Conservation (phyloP, 35 echinoderm and acorn worm species). For the Anneissia japonica region DNA sequence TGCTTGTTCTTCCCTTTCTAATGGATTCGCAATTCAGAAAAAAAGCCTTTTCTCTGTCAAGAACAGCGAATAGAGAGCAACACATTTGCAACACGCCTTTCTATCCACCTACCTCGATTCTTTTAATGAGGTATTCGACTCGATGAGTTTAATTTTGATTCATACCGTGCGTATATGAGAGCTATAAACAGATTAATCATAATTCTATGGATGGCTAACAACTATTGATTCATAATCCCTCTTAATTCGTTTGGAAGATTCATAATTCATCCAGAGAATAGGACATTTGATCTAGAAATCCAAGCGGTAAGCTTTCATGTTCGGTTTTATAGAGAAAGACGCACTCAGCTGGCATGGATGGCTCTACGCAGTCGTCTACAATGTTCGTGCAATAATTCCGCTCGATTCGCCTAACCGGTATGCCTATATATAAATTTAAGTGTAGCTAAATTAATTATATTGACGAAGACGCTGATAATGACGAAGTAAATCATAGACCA, state of each 20-base stretch:
- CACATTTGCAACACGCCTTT: not conserved
- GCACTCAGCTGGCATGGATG: too few relatives aligned
- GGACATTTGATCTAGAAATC: not conserved
- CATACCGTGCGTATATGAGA: not conserved
- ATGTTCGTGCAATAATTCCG: too few relatives aligned
- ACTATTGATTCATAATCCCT: not conserved
- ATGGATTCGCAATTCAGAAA: too few relatives aligned
- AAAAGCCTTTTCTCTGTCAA: too few relatives aligned
- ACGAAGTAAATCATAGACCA: too few relatives aligned
- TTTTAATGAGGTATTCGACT: not conserved
- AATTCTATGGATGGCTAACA: not conserved
- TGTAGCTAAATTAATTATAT: too few relatives aligned
- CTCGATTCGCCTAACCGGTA: too few relatives aligned
- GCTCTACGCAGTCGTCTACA: too few relatives aligned
- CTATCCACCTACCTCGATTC: not conserved
- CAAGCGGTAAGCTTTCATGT: not conserved
- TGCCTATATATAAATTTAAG: too few relatives aligned
- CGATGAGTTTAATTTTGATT: not conserved
- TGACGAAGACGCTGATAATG: too few relatives aligned
- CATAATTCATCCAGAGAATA: not conserved
- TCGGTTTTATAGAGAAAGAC: not conserved
- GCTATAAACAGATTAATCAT: slow-evolving; percentile 1
- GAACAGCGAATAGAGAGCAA: too few relatives aligned
- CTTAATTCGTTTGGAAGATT: not conserved
- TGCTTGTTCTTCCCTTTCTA: too few relatives aligned